Evolutionary conservation across 2,113 vertebrate genomes (phyloP).

Genomic region (Calyptomena viridis): DNA sequence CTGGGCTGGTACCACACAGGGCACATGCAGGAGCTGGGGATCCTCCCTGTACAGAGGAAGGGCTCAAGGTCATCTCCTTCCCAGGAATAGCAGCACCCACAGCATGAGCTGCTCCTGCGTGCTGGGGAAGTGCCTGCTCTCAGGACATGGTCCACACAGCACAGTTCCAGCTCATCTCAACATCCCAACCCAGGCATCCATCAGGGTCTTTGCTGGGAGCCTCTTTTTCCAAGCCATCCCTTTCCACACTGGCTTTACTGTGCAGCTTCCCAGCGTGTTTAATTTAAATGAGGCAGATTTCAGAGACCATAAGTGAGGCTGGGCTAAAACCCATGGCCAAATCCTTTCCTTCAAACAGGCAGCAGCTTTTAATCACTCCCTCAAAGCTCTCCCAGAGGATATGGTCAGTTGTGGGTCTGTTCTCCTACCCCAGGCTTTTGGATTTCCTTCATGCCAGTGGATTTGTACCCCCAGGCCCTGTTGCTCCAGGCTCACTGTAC

Average conservation of each 20-base stretch:
- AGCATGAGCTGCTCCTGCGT: fast-evolving
- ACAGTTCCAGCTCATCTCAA: neutral
- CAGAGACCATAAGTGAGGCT: neutral
- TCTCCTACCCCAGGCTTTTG: neutral
- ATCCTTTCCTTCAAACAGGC: neutral
- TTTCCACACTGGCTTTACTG: neutral
- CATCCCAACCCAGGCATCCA: fast-evolving
- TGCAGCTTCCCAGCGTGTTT: neutral
- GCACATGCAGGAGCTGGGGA: neutral
- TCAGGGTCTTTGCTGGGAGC: neutral
- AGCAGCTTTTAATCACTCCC: neutral
- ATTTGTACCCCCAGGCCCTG: neutral
- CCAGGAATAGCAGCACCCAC: neutral
- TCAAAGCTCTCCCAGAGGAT: neutral
- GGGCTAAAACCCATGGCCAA: neutral
- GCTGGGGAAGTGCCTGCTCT: neutral
- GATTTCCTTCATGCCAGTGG: neutral
- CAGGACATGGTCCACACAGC: neutral
- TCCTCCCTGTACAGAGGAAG: neutral
- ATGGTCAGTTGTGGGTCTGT: neutral
- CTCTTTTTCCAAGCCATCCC: neutral
- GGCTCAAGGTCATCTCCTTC: neutral
- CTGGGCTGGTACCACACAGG: fast-evolving
- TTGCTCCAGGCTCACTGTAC: fast-evolving
- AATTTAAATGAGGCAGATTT: neutral